A percentile compares a stretch with the other conserved stretches of the same genome.
Evolutionary conservation across 2,888 invertebrate species (phyloP).

Genomic region (Rhorus exstirpatorius): DNA sequence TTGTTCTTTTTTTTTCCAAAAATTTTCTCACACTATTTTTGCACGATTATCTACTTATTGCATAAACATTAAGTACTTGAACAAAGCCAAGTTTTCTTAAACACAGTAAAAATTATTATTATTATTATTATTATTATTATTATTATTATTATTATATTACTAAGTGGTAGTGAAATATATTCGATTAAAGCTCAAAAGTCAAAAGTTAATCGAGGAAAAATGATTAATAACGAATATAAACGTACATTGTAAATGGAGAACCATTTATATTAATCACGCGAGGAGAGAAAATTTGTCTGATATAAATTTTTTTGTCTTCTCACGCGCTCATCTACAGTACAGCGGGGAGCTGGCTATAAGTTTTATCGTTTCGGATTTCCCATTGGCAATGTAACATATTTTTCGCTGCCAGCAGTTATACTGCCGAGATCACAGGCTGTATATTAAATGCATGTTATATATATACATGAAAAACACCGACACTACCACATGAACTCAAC

Average conservation of each 20-base stretch:
- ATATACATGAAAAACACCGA: slow-evolving; percentile 16
- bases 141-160: too few species aligned
- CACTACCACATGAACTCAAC: slow-evolving; percentile 14
- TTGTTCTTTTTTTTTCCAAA: too few species aligned
- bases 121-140: too few species aligned
- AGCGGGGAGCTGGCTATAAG: slow-evolving; percentile 14
- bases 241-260: background rate
- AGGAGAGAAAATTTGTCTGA: slow-evolving; percentile 14
- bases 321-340: slow-evolving; percentile 3
- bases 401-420: background rate
- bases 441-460: background rate
- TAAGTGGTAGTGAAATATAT: too few species aligned
- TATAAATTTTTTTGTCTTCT: slow-evolving; percentile 15
- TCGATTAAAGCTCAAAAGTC: too few species aligned
- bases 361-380: slow-evolving; percentile 40
- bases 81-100: too few species aligned
- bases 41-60: too few species aligned
- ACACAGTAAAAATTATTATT: too few species aligned
- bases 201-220: background rate
- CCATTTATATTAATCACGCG: slow-evolving; percentile 16
- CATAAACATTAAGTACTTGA: too few species aligned
- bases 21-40: too few species aligned
- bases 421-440: background rate
- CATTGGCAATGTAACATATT: slow-evolving; percentile 20
- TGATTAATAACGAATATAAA: background rate